These are phyloP conservation scores for Piscicola geometra DNA, from an alignment of 2,888 invertebrate species.

Conservation along the genomic window DNA sequence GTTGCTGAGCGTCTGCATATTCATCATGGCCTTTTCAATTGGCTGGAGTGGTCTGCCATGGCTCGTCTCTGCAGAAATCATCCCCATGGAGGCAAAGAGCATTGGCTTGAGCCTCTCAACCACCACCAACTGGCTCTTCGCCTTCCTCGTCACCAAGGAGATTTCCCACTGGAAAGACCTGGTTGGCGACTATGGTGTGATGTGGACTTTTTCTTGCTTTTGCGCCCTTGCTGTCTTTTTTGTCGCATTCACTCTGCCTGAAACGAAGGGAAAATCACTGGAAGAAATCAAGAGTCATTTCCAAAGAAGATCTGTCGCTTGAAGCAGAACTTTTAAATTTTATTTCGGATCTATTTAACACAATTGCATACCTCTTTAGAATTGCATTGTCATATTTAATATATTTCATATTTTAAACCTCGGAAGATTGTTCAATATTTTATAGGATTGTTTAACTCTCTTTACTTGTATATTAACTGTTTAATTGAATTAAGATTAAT, in stretches of 20 bases:
- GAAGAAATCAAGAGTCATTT: conserved; percentile 68
- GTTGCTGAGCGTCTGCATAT: conserved; percentile 50
- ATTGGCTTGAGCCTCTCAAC: conserved; percentile 82
- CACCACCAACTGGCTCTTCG: conserved; percentile 67
- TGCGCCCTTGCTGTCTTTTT: conserved; percentile 72
- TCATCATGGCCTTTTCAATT: conserved; percentile 53
- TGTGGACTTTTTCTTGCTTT: conserved; percentile 75
- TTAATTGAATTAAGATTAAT: too few species aligned
- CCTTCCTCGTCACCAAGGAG: conserved; percentile 52
- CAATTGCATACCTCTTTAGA: too few species aligned
- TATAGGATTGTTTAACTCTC: too few species aligned
- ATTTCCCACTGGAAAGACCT: conserved; percentile 47
- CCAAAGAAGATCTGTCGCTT: not conserved
- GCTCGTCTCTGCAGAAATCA: conserved; percentile 59
- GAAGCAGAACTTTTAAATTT: too few species aligned
- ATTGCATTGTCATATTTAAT: too few species aligned
- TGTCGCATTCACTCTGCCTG: conserved; percentile 78
- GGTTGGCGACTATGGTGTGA: conserved; percentile 60
- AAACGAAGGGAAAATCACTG: conserved; percentile 85
- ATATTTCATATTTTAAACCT: too few species aligned
- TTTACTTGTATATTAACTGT: too few species aligned
- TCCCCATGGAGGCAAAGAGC: conserved; percentile 74
- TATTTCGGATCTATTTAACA: too few species aligned
- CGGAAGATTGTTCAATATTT: too few species aligned
- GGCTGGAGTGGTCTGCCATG: conserved; percentile 57